A percentile compares a stretch with the other conserved stretches of the same genome.
Evolutionary conservation across 2,113 vertebrate genomes (phyloP).

Genomic region (Nothoprocta perdicaria): DNA sequence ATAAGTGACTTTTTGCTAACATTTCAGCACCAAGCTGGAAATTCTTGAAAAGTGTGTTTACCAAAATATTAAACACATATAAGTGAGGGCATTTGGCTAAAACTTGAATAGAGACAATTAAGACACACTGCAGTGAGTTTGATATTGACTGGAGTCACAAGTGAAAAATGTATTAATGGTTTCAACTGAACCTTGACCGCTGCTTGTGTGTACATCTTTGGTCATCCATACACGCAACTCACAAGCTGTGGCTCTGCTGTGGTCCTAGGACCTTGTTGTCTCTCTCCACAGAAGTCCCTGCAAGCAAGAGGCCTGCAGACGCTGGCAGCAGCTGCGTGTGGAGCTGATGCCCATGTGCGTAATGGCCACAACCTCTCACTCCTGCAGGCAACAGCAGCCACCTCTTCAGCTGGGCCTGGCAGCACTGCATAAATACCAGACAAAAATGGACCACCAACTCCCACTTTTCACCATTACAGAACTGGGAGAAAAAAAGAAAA

Average conservation of each 20-base stretch:
- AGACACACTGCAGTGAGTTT: not conserved
- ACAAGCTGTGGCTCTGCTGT: not conserved
- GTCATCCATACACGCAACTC: not conserved
- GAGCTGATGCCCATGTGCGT: not conserved
- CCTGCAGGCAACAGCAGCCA: not conserved
- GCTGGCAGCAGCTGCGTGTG: rapidly evolving
- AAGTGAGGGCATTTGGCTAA: not conserved
- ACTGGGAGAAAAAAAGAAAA: not conserved
- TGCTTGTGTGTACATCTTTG: not conserved
- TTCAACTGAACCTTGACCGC: not conserved
- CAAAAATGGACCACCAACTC: not conserved
- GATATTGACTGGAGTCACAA: not conserved
- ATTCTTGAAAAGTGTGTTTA: not conserved
- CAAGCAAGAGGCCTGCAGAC: not conserved
- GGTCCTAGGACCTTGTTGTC: not conserved
- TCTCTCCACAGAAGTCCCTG: not conserved
- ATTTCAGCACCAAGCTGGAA: not conserved
- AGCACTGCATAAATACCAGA: rapidly evolving
- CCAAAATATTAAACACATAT: not conserved
- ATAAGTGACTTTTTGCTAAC: not conserved
- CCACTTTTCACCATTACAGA: not conserved
- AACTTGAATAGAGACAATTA: not conserved
- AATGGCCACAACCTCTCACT: not conserved
- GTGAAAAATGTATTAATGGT: not conserved
- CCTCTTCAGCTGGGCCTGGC: not conserved